These are phyloP conservation scores for Datnioides undecimradiatus DNA, from an alignment of 2,113 vertebrate species.

Conservation along the genomic window DNA sequence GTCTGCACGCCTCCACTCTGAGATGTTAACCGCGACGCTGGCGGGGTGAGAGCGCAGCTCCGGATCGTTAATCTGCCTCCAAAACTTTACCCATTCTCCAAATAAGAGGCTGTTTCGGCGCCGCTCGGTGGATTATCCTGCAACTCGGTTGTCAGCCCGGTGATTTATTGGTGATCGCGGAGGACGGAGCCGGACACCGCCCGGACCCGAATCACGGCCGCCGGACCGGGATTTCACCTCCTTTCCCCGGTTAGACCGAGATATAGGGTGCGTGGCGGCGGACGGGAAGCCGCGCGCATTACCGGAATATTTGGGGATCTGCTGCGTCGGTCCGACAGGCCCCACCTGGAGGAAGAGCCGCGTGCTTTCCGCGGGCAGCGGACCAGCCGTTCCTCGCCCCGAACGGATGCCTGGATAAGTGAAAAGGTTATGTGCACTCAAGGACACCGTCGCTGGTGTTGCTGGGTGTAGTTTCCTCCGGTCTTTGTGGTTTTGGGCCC, in stretches of 20 bases:
- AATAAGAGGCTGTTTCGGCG: background rate
- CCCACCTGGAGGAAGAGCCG: constrained; percentile 23
- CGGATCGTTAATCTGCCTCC: background rate
- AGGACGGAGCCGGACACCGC: constrained; percentile 58
- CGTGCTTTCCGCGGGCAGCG: background rate
- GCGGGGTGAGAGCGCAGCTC: constrained; percentile 2
- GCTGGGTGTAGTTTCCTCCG: constrained; percentile 26
- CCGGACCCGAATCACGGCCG: constrained; percentile 32
- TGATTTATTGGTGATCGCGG: constrained; percentile 1
- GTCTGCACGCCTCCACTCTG: background rate
- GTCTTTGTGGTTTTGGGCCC: background rate
- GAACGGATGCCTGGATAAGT: constrained; percentile 6
- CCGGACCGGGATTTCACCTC: constrained; percentile 15
- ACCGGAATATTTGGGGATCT: constrained; percentile 27
- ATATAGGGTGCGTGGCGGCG: background rate
- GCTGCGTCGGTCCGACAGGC: no score
- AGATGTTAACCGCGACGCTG: background rate
- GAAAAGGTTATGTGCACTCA: constrained; percentile 20
- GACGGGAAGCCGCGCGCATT: background rate
- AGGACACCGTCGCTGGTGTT: constrained; percentile 12
- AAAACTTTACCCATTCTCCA: background rate
- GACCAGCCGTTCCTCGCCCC: no score
- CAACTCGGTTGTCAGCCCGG: background rate
- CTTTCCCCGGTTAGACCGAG: background rate
- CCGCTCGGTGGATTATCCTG: constrained; percentile 29